Percentiles rank a stretch among this genome's conserved stretches.
Conservation (phyloP, 2,888 invertebrate species). For the Elmis aenea region DNA sequence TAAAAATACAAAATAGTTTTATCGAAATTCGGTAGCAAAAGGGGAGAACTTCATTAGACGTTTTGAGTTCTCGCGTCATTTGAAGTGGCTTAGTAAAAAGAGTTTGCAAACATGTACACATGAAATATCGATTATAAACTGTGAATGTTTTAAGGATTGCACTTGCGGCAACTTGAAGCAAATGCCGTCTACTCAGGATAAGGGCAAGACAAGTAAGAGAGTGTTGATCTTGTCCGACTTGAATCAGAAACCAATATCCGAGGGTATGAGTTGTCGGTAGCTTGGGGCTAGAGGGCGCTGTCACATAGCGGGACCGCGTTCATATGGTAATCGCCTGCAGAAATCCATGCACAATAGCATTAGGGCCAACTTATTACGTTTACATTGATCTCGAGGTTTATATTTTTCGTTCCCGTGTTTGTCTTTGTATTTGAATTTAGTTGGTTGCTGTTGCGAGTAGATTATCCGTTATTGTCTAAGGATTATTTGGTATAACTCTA, state of each 20-base stretch:
- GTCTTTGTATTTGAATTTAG: conserved; percentile 48
- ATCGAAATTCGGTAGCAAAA: background rate
- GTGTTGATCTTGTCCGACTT: conserved; percentile 47
- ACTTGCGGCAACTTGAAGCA: conserved; percentile 3
- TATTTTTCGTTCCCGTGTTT: conserved; percentile 47
- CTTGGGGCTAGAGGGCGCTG: conserved; percentile 35
- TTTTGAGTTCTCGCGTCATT: too few relatives aligned
- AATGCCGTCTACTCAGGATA: conserved; percentile 16
- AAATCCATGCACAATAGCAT: conserved; percentile 48
- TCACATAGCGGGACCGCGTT: conserved; percentile 37
- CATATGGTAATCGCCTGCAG: conserved; percentile 49
- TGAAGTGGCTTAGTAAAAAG: too few relatives aligned
- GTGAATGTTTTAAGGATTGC: background rate
- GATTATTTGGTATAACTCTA: too few relatives aligned
- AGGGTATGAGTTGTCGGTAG: conserved; percentile 38
- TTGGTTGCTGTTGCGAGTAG: conserved; percentile 32
- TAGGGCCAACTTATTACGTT: conserved; percentile 49
- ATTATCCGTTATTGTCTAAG: too few relatives aligned
- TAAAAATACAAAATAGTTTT: too few relatives aligned
- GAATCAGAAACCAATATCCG: conserved; percentile 48
- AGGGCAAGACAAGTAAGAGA: conserved; percentile 33
- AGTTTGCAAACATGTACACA: too few relatives aligned
- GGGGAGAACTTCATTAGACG: too few relatives aligned
- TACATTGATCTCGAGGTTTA: conserved; percentile 49
- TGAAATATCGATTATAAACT: background rate